Evolutionary conservation across 2,797 vertebrate genomes (phyloP).

Genomic region (Schizopygopsis malacanthus): DNA sequence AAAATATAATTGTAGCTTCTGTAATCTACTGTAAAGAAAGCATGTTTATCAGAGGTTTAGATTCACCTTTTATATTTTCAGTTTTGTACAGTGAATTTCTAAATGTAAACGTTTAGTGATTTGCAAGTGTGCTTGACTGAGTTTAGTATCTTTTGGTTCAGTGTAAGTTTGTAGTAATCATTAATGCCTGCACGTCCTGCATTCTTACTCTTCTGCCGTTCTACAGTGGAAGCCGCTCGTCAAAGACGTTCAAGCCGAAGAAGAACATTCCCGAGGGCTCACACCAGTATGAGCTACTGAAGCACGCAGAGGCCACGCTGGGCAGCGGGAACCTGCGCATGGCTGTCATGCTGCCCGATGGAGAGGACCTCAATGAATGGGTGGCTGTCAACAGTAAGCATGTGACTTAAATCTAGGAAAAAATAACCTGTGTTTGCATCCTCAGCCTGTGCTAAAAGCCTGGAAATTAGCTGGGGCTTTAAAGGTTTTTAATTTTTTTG

Average conservation of each 20-base stretch:
- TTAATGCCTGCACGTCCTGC: slow-evolving; percentile 5
- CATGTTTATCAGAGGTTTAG: neutral
- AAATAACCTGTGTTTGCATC: neutral
- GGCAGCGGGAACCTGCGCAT: slow-evolving; percentile 97
- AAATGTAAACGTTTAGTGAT: neutral
- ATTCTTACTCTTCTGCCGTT: neutral
- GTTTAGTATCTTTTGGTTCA: neutral
- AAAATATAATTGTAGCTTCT: neutral
- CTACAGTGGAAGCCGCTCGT: slow-evolving; percentile 89
- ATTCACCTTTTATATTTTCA: neutral
- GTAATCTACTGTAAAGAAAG: neutral
- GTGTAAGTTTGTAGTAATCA: neutral
- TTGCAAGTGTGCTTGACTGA: neutral
- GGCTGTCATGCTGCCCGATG: slow-evolving; percentile 97
- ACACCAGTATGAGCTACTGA: slow-evolving; percentile 97
- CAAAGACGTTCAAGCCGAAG: slow-evolving; percentile 99
- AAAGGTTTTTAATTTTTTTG: neutral
- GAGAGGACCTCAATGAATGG: slow-evolving; percentile 98
- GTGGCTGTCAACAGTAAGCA: slow-evolving; percentile 98
- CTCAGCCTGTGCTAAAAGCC: neutral
- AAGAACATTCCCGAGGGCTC: slow-evolving; percentile 99
- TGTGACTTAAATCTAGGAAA: slow-evolving; percentile 4
- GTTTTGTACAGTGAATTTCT: neutral
- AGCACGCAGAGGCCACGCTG: slow-evolving; percentile 96
- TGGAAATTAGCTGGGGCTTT: neutral